Base-by-base conservation (phyloP, 2,113 vertebrate genomes). In the Lamprologus callipterus region DNA sequence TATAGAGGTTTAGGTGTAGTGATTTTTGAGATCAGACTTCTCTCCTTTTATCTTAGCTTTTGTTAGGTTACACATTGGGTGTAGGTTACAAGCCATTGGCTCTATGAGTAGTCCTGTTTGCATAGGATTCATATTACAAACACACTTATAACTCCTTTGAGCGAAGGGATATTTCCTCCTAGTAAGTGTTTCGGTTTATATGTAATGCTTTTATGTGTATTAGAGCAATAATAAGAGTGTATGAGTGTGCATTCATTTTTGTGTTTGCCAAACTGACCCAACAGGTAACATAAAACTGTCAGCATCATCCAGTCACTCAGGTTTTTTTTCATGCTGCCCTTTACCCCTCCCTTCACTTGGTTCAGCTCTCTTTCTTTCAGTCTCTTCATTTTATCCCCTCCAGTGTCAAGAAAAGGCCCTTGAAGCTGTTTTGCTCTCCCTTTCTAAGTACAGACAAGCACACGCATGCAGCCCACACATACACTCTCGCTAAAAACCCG, bases 71-170 rank as follows among this genome's bases (percentile, higher is more conserved):
- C 93, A 93, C 58, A 82, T 83, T 68, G 21, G 87, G 94, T 94
- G 84, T 94, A 21, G 47, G 83, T 96, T 96, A 93, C 95, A 86
- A 83, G 92, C 95, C 94, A 88, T 42, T 82, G 95, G 96, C 93
- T 82, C 88, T 89, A 80, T 95, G 94, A 95, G 91, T 86, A 51
- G 85, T 85, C 57, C 42, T 84, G 75, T 88, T 92, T 81, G 86
- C 81, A 35, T 23, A 53, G 65, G 75, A 90, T 82, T 86, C 78
- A 33, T 81, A 31, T 92, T 90, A 78, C 91, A 89, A 70, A 57
- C 84, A 75, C 13, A 88, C 75, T 60, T 79, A 45, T 53, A 57
- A 60, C 17, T 86, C 57, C 23, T 81, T 73, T 63, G 17, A 63
- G 63, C 12, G 60, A 82, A 86, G 73, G 21, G 10, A 9, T 28